These are phyloP conservation scores for Urosaurus nigricauda DNA, from an alignment of 2,797 vertebrate species.

Conservation along the genomic window DNA sequence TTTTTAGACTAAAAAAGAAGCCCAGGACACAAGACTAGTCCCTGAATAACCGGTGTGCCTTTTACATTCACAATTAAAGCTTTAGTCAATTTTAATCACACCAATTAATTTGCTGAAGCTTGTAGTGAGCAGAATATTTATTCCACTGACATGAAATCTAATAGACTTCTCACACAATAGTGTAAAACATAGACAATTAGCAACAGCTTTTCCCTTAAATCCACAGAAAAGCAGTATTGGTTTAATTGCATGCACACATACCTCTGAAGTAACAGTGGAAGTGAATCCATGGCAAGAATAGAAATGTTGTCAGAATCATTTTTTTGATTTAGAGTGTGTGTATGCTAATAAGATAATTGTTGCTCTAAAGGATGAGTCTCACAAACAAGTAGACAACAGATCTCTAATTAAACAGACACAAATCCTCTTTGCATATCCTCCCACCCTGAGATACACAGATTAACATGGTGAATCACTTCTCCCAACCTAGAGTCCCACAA, in stretches of 20 bases:
- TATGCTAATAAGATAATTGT: not conserved
- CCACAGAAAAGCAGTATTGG: not conserved
- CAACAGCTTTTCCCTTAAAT: not conserved
- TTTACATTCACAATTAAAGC: slow-evolving; percentile 27
- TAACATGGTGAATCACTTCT: too few species aligned
- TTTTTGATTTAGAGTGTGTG: not conserved
- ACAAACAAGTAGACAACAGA: not conserved
- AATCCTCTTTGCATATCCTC: too few species aligned
- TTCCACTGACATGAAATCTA: not conserved
- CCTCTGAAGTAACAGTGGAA: not conserved
- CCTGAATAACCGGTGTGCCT: slow-evolving; percentile 2
- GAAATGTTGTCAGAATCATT: not conserved
- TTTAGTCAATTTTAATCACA: slow-evolving; percentile 20
- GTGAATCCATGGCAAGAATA: not conserved
- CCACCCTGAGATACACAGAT: too few species aligned
- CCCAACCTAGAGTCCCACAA: too few species aligned
- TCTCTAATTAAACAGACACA: too few species aligned
- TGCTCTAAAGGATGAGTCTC: too few species aligned
- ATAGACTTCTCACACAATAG: not conserved
- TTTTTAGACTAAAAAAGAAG: not conserved
- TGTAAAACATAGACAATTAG: too few species aligned
- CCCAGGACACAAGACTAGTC: not conserved
- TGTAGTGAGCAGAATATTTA: slow-evolving; percentile 25
- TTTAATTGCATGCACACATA: not conserved
- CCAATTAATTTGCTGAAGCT: slow-evolving; percentile 31